Conservation (phyloP, 2,113 vertebrate species). For the Globicephala melas region DNA sequence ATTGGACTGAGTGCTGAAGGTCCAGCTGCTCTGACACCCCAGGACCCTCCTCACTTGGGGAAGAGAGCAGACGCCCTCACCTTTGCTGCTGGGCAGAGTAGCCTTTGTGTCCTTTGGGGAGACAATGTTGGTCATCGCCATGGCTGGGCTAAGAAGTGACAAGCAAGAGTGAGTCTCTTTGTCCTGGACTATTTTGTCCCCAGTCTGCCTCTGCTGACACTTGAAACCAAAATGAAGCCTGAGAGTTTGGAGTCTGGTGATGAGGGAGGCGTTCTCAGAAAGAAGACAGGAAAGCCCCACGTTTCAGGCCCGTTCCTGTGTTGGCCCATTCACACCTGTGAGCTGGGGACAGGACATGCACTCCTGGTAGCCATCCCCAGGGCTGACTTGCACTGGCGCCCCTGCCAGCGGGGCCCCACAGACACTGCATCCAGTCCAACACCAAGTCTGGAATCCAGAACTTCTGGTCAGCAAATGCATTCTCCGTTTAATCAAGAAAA, state of each 20-base stretch:
- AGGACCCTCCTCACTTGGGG: background rate
- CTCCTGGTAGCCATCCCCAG: background rate
- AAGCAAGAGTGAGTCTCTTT: conserved; percentile 60
- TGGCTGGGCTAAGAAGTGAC: conserved; percentile 72
- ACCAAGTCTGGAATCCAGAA: background rate
- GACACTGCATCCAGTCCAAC: background rate
- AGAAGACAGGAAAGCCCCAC: background rate
- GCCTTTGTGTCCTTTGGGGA: conserved; percentile 82
- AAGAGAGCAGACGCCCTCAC: conserved; percentile 69
- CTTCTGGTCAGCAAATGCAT: background rate
- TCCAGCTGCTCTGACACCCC: background rate
- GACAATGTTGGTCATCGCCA: conserved; percentile 82
- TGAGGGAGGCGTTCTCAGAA: background rate
- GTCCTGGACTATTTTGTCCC: conserved; percentile 23
- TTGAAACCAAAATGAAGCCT: background rate
- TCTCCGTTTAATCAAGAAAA: conserved; percentile 13
- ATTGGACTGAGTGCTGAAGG: background rate
- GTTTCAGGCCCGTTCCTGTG: background rate
- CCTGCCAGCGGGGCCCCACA: background rate
- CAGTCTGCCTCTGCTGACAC: background rate
- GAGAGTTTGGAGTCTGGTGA: background rate
- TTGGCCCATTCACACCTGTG: rapidly evolving
- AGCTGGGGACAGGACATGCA: background rate
- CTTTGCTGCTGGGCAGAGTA: conserved; percentile 83
- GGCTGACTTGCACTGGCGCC: background rate